Evolutionary conservation across 2,888 invertebrate species (phyloP), one percentile per base, ranked within the genome.

Genomic region (Microdon myrmicae): DNA sequence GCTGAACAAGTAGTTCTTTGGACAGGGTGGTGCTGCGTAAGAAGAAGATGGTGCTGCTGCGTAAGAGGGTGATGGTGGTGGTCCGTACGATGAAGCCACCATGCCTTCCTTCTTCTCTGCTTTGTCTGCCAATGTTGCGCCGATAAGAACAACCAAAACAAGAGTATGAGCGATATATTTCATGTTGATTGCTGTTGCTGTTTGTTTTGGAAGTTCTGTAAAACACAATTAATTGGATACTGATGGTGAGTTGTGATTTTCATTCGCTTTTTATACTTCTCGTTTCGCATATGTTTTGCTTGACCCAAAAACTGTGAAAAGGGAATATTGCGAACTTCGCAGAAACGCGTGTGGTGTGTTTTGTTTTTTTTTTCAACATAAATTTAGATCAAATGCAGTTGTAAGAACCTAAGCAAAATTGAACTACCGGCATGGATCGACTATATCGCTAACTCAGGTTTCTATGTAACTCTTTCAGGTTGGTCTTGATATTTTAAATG

Each of bases 1-100:
- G 68, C 75, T 74, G 69, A 75, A 74, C 47, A 76, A 39, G 34
- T 74, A 74, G 68, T 74, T 76, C 61, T 73, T 74, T 26, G 75
- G 72, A 68, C 74, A 75, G 3, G 60, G 48, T 34, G 67, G 55
- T 6, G 64, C 20, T 23, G 59, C 29, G 17, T 67, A 60, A 22
- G 49, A 32, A n/a, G 32, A 34, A 22, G 31, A 23, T 6, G 61
- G 47, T 45, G 58, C 16, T n/a, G 44, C 35, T 12, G 16, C 26
- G 19, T 53, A 44, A 4, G 44, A 29, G 37, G 41, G 56, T 8
- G 38, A 44, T 28, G 49, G 13, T 8, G 9, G 31, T 13, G 28
- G 28, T 83, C 35, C 54, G 28, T 67, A 64, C 20, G 37, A 19
- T 8, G 47, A 38, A n/a, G 25, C 68, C 3, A 59, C 48, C 10